phyloP scores from a whole-genome alignment of 2,888 invertebrate species.

The Yponomeuta evonymella region DNA sequence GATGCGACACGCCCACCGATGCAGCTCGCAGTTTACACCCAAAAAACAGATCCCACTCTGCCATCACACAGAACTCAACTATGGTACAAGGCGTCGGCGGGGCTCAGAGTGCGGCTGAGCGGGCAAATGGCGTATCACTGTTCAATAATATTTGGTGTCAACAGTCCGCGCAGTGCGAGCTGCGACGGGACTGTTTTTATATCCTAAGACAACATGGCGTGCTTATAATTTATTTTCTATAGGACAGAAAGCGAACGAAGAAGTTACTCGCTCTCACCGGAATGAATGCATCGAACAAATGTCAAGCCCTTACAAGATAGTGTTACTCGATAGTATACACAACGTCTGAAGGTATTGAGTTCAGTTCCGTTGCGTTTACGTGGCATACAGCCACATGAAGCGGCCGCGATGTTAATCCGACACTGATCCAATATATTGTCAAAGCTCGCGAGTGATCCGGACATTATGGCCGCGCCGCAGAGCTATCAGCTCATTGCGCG shows the following conservation, averaged over 20 bases:
- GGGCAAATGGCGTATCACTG: conserved; percentile 56
- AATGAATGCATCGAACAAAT: background rate
- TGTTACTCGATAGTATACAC: background rate
- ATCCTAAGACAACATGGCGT: background rate
- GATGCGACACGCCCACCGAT: background rate
- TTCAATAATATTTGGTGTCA: conserved; percentile 54
- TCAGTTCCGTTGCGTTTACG: background rate
- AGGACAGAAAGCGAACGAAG: background rate
- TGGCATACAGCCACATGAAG: background rate
- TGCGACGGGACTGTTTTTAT: background rate
- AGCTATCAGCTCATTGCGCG: conserved; percentile 21
- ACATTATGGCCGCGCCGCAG: conserved; percentile 20
- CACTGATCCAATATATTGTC: background rate
- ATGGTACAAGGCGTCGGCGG: background rate
- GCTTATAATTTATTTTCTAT: background rate
- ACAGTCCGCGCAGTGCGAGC: background rate
- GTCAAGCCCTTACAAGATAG: background rate
- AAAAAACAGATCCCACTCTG: background rate
- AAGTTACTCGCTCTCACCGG: background rate
- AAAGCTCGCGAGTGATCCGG: conserved; percentile 2
- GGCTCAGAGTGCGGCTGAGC: conserved; percentile 27
- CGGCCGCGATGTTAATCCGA: background rate
- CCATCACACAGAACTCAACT: too few relatives aligned
- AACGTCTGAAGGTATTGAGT: background rate
- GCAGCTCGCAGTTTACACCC: background rate